Conservation (phyloP, 2,113 vertebrate genomes). For the Chionodraco myersi region DNA sequence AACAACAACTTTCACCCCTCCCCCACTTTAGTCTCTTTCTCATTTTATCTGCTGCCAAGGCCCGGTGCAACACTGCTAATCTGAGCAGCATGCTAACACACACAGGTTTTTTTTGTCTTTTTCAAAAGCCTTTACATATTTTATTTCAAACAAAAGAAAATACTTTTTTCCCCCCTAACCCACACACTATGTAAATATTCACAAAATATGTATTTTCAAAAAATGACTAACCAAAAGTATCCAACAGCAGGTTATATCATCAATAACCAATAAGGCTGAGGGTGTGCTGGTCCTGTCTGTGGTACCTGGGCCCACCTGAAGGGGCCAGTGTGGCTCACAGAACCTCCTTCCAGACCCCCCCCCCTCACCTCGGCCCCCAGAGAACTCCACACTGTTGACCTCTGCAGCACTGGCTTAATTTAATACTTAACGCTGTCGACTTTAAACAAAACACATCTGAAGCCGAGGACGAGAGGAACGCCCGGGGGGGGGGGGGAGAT, state of each 20-base stretch:
- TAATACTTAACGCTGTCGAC: slow-evolving; percentile 85
- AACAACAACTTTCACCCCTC: slow-evolving; percentile 17
- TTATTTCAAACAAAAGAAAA: too few relatives aligned
- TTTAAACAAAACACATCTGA: slow-evolving; percentile 84
- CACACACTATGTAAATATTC: too few relatives aligned
- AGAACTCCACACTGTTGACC: slow-evolving; percentile 78
- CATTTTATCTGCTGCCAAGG: slow-evolving; percentile 46
- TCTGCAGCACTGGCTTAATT: slow-evolving; percentile 84
- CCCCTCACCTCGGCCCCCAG: slow-evolving; percentile 51
- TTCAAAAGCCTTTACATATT: too few relatives aligned
- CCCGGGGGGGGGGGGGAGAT: slow-evolving; percentile 9
- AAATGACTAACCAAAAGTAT: not conserved
- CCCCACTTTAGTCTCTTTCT: slow-evolving; percentile 27
- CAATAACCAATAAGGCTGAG: not conserved
- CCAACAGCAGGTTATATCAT: not conserved
- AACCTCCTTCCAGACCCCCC: slow-evolving; percentile 49
- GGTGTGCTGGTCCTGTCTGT: slow-evolving; percentile 19
- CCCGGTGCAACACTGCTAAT: slow-evolving; percentile 36
- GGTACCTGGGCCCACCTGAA: slow-evolving; percentile 65
- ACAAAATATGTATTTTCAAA: not conserved
- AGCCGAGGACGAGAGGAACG: slow-evolving; percentile 42
- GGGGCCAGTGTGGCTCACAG: slow-evolving; percentile 80
- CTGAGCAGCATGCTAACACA: slow-evolving; percentile 24
- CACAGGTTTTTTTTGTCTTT: too few relatives aligned
- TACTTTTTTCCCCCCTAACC: too few relatives aligned